Base-by-base conservation (phyloP, 2,797 vertebrate genomes). In the Ctenosaura bakeri region DNA sequence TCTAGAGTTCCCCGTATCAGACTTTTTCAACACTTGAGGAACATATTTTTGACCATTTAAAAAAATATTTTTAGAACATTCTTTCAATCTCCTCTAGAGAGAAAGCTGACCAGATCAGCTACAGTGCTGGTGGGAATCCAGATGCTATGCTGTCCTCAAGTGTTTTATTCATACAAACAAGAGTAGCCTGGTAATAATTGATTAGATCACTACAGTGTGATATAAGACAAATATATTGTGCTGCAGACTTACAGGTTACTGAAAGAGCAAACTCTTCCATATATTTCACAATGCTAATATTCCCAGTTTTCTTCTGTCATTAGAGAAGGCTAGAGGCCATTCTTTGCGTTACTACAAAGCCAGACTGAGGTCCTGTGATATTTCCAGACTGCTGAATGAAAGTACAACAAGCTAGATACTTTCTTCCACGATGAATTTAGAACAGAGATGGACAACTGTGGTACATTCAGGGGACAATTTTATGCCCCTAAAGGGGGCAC, bases 261-360 rank as follows among this genome's bases (percentile, higher is more conserved):
- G 35, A 22, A 83, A 35, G n/a, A 83, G 29, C 32, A 46, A 84
- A 50, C 14, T 9, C 26, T 32, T 54, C 46, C 20, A 29, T 79
- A 26, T 50, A 50, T 29, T 74, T 86, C n/a, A 83, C 4, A 38
- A 38, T 76, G n/a, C 71, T n/a, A 74, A n/a, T 50, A 86, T 56
- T 56, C 20, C 52, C 50, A 73, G 20, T 56, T 35, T 76, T 56
- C 71, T 56, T 74, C n/a, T 22, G 20, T 85, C 18, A 59, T 29
- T 76, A 76, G 59, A 74, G 69, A 86, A 86, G 24, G n/a, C 29
- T 76, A 77, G 35, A 59, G 52, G 71, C 14, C 54, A 86, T 59
- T 2, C 12, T n/a, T 3, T 56, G 12, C 22, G 74, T 86, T 13
- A 16, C 20, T 26, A 35, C 50, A 56, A 22, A 85, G 22, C 50